Conservation (phyloP, 2,113 vertebrate species). For the Clarias gariepinus region DNA sequence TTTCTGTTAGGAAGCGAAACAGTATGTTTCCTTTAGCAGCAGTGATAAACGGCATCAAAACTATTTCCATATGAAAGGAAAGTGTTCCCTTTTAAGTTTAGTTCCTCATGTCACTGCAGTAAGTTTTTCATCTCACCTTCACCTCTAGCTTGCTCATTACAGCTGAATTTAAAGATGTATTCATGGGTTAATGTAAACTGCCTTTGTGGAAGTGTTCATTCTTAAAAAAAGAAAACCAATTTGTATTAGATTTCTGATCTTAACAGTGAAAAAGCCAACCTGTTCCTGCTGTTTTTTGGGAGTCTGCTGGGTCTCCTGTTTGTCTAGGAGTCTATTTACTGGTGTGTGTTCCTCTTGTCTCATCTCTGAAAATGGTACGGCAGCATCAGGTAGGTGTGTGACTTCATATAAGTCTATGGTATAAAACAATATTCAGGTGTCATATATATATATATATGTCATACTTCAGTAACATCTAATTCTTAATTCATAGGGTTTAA, state of each 20-base stretch:
- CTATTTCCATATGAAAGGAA: not conserved
- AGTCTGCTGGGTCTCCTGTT: not conserved
- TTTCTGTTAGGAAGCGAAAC: not conserved
- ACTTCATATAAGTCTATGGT: slow-evolving; percentile 65
- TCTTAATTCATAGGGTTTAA: no score
- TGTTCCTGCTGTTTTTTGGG: not conserved
- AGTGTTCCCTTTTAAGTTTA: not conserved
- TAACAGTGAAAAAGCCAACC: not conserved
- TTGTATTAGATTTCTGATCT: not conserved
- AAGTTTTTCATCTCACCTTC: not conserved
- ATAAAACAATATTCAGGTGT: no score
- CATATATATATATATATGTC: no score
- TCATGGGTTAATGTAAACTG: not conserved
- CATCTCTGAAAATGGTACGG: slow-evolving; percentile 46
- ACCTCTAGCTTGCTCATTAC: not conserved
- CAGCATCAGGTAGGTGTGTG: slow-evolving; percentile 57
- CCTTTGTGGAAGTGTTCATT: not conserved
- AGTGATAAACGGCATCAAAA: not conserved
- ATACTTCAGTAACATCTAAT: no score
- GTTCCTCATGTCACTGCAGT: not conserved
- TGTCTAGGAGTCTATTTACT: not conserved
- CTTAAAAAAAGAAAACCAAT: not conserved
- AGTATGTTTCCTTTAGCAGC: not conserved
- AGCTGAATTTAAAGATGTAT: not conserved
- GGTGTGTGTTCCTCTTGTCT: slow-evolving; percentile 16